Base-by-base conservation (phyloP, 2,113 vertebrate species). In the Etia nguti region DNA sequence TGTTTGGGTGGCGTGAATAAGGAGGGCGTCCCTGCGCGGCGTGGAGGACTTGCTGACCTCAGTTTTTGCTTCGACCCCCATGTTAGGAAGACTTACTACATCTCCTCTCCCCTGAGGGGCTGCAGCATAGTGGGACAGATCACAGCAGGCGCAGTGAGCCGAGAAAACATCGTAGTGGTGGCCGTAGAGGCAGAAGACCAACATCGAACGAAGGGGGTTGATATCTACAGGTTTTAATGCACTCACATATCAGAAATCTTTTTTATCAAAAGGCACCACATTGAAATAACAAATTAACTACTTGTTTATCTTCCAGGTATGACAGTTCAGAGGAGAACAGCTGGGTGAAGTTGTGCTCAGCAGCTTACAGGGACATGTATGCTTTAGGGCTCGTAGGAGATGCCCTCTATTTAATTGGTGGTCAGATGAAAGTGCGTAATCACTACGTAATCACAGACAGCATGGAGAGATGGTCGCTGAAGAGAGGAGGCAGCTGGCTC, bases 361-460 rank as follows among this genome's bases (percentile, higher is more conserved):
- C 97, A 6, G 83, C 96, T 50, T 96, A 97, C 90, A 97, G 98
- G 82, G 98, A 98, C 86, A 97, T 98, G 86, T 98, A 97, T 1
- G 97, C 97, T 0, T 48, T 98, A 80, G 98, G 96, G 86, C 93
- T 94, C 10, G 7, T 96, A 34, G 95, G 86, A 0, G 96, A 96
- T 0, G 93, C 96, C 50, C 92, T 98, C 38, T 98, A 97, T 16
- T 68, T 99, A 9, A 95, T 97, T 5, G 98, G 98, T 70, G 98
- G 98, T n/a, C 98, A 98, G 92, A 98, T 97, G 97, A 98, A 98
- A 95, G 86, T 96, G 46, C 96, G 95, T 73, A 96, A 97, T 81
- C 97, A 97, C 59, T 98, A 97, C 36, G 31, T 96, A 29, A 95
- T 99, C 87, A 98, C 97, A 46, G 96, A 97, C 93, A 97, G 91